Percentiles rank a stretch among this genome's conserved stretches.
Evolutionary conservation across 2,113 vertebrate species (phyloP).

Genomic region (Oceanites oceanicus): DNA sequence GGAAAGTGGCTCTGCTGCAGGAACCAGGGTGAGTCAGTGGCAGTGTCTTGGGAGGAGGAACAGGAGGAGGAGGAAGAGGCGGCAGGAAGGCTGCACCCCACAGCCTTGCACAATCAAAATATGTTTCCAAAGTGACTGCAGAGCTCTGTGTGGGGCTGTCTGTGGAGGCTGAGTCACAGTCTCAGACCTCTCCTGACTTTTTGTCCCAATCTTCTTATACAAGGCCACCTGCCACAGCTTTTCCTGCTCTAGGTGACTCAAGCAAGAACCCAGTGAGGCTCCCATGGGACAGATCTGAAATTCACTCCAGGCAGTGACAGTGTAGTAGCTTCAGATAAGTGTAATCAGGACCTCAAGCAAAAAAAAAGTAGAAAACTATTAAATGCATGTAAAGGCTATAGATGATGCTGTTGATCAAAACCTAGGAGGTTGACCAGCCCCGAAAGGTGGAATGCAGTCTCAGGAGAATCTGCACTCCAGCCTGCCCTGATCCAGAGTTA

Average conservation of each 20-base stretch:
- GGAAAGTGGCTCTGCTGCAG: neutral
- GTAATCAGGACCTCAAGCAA: neutral
- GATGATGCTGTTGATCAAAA: neutral
- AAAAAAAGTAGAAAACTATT: neutral
- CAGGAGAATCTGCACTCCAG: neutral
- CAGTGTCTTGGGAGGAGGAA: neutral
- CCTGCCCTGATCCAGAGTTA: neutral
- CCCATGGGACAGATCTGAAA: neutral
- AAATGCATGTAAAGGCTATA: neutral
- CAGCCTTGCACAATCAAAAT: neutral
- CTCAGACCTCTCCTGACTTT: neutral
- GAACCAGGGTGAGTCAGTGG: neutral
- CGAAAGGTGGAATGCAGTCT: rapidly evolving
- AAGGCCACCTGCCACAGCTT: neutral
- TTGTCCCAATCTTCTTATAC: neutral
- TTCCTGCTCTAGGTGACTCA: neutral
- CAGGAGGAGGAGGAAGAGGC: neutral
- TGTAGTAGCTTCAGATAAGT: neutral
- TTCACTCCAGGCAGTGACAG: neutral
- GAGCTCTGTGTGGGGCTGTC: neutral
- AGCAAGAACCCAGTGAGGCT: neutral
- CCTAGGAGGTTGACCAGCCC: neutral
- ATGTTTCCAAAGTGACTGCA: neutral
- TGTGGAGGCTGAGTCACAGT: neutral
- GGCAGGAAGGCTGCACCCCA: neutral